A percentile compares a stretch with the other conserved stretches of the same genome.
Conservation (phyloP, 2,113 vertebrate genomes). For the Narcine bancroftii region DNA sequence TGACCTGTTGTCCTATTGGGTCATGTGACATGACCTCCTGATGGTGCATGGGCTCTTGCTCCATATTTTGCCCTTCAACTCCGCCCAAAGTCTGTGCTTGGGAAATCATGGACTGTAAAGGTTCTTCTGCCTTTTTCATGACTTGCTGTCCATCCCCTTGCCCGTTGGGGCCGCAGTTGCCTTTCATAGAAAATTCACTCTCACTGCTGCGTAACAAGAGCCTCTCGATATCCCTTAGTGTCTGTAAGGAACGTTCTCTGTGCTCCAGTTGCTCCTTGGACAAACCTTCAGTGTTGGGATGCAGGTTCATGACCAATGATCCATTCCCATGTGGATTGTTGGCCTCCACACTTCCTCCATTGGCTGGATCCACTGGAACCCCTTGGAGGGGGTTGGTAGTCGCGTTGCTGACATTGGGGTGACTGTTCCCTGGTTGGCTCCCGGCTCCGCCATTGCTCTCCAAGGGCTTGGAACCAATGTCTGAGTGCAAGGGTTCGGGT, state of each 20-base stretch:
- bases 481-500: conserved; percentile 54
- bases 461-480: conserved; percentile 61
- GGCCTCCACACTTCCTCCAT: conserved; percentile 45
- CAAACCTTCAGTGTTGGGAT: conserved; percentile 64
- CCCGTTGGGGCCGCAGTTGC: conserved; percentile 41
- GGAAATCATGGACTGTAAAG: conserved; percentile 88
- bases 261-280: conserved; percentile 96
- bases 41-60: conserved; percentile 60
- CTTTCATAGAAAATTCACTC: conserved; percentile 58
- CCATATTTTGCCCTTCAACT: conserved; percentile 55
- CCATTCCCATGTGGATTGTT: conserved; percentile 1
- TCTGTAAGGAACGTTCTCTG: conserved; percentile 88
- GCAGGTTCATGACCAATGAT: conserved; percentile 8
- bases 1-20: conserved; percentile 74
- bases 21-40: conserved; percentile 54
- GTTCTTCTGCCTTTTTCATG: conserved; percentile 86
- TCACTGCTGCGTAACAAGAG: conserved; percentile 73
- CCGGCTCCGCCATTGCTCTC: conserved; percentile 52
- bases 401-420: conserved; percentile 53
- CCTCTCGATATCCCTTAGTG: conserved; percentile 85
- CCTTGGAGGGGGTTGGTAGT: conserved; percentile 50
- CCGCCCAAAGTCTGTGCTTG: conserved; percentile 78
- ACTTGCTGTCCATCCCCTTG: conserved; percentile 2
- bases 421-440: conserved; percentile 54
- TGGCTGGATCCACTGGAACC: conserved; percentile 45